phyloP scores from a whole-genome alignment of 92 coral and sea anemone species.

The Galaxea fascicularis region DNA sequence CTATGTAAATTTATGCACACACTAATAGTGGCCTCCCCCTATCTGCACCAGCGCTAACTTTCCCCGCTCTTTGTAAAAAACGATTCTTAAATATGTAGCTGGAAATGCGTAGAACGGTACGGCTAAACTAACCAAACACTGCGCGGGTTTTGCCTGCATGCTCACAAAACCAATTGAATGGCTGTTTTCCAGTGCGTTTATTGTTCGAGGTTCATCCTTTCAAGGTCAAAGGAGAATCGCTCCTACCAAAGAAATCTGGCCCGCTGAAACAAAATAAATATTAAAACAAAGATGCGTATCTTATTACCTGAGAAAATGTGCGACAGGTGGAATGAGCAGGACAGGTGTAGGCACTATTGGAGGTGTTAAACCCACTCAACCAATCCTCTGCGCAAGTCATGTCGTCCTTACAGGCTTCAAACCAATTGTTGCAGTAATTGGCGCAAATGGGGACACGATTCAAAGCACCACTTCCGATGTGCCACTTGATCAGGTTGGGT shows the following conservation, averaged over 20 bases:
- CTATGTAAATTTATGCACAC: no score
- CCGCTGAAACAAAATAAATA: neutral
- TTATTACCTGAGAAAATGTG: constrained; percentile 78
- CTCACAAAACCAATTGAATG: no score
- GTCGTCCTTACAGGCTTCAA: constrained; percentile 87
- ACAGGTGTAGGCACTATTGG: constrained; percentile 66
- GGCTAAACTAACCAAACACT: no score
- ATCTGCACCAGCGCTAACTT: no score
- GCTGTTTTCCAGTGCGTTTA: no score
- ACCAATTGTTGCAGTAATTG: constrained; percentile 84
- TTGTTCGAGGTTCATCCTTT: neutral
- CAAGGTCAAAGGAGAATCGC: constrained; percentile 59
- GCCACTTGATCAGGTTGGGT: constrained; percentile 88
- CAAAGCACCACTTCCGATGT: constrained; percentile 31
- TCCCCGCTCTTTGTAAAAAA: no score
- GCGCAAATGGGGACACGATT: constrained; percentile 81
- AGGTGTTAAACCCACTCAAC: constrained; percentile 63
- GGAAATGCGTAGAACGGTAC: no score
- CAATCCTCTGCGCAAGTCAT: constrained; percentile 81
- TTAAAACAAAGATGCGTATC: neutral
- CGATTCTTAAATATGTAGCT: no score
- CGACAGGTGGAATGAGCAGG: constrained; percentile 62
- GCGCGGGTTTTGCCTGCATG: no score
- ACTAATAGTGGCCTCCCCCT: no score
- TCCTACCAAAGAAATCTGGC: neutral